These are phyloP conservation scores for Scyliorhinus canicula DNA, from an alignment of 2,797 vertebrate genomes.

Conservation along the genomic window DNA sequence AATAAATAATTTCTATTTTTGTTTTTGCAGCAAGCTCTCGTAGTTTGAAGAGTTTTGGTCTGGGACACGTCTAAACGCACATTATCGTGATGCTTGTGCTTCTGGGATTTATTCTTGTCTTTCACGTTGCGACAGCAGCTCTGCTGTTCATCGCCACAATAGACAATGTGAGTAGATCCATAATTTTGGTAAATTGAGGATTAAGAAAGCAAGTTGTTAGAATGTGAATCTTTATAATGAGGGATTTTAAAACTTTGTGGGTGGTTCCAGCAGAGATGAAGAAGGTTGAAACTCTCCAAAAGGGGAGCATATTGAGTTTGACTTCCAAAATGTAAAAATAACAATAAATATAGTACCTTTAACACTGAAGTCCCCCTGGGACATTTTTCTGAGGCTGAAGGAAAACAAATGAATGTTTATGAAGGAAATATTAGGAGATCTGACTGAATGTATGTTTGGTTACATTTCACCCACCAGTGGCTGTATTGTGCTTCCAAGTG, in stretches of 20 bases:
- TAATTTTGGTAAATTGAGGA: not conserved
- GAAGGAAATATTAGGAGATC: not conserved
- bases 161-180: slow-evolving; percentile 75
- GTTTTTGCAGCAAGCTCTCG: not conserved
- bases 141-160: slow-evolving; percentile 84
- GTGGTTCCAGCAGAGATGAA: not conserved
- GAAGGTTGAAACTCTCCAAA: not conserved
- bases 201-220: not conserved
- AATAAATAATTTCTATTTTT: not conserved
- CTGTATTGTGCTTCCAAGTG: not conserved
- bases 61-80: not conserved
- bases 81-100: slow-evolving; percentile 77
- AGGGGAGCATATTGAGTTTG: not conserved
- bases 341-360: not conserved
- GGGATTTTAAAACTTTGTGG: not conserved
- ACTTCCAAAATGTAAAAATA: not conserved
- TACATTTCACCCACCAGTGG: not conserved
- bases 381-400: not conserved
- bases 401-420: not conserved
- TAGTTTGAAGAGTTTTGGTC: not conserved
- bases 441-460: not conserved
- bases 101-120: slow-evolving; percentile 83
- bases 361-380: not conserved
- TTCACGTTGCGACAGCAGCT: slow-evolving; percentile 76
- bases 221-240: not conserved